Base-by-base conservation (phyloP, 2,797 vertebrate species). In the Oreochromis mossambicus region DNA sequence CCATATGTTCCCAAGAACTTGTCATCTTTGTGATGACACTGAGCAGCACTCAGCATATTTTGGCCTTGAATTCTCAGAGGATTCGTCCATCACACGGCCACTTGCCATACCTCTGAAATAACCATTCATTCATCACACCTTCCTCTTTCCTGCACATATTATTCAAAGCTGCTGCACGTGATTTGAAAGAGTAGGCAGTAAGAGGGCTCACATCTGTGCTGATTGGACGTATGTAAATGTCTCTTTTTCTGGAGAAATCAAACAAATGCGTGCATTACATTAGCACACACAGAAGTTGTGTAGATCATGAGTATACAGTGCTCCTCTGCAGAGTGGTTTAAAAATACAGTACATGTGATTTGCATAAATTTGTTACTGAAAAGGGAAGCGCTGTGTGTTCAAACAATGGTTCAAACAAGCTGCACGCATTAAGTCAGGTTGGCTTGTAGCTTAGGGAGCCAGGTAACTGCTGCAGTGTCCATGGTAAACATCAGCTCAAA, bases 1-100 rank as follows among this genome's bases (percentile, higher is more conserved):
- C 88, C 87, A 80, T 90, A 87, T 79, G 77, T 93, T 93, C 89
- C 82, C 87, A 86, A 83, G 85, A 87, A 87, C 88, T 80, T 87
- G 86, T 91, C 83, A 76, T 91, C 87, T 87, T 82, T 83, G 83
- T 83, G 79, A 86, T 91, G 92, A 95, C 84, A 88, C 66, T 93
- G 81, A 94, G 61, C 92, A 95, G 91, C 29, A 17, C 78, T 61
- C 76, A n/a, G 32, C 77, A 80, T 77, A 70, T 50, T 88, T 81
- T 84, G 70, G 79, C 63, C 54, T 66, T 48, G n/a, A 63, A 66
- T 81, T 79, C 54, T 79, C 34, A 0, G 10, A 82, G 48, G 78
- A 82, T 83, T 77, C n/a, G 41, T 83, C 26, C 50, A 38, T n/a
- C 3, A 10, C 76, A 29, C 5, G 83, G 78, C 73, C 82, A 78